Conservation (phyloP, 2,113 vertebrate species). For the Vulpes lagopus region DNA sequence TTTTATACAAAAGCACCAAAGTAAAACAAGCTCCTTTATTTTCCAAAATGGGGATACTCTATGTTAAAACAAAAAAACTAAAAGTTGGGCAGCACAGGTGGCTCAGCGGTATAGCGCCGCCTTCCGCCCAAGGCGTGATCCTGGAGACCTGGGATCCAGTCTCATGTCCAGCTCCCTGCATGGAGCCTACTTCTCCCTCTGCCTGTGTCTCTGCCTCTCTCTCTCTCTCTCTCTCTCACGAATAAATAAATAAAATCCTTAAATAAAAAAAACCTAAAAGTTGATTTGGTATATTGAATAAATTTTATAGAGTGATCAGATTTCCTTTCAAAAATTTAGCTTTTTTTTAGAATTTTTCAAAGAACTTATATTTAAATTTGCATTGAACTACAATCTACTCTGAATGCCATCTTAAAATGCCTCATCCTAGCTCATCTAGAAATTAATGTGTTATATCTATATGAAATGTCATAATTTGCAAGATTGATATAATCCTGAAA, state of each 20-base stretch:
- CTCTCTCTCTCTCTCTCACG: too few species aligned
- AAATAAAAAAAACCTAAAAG: background rate
- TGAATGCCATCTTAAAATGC: conserved; percentile 12
- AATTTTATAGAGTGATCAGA: background rate
- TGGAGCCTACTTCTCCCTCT: too few species aligned
- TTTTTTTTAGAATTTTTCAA: background rate
- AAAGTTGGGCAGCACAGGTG: background rate
- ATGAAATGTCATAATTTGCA: background rate
- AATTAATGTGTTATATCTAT: background rate
- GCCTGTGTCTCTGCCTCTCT: too few species aligned
- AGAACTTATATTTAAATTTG: conserved; percentile 50
- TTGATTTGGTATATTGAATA: background rate
- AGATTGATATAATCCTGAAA: background rate
- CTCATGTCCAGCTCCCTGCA: too few species aligned
- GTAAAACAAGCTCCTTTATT: background rate
- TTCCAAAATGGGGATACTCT: background rate
- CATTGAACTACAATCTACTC: background rate
- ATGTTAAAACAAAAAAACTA: background rate
- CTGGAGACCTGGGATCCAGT: too few species aligned
- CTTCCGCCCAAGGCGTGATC: too few species aligned
- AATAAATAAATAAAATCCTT: too few species aligned
- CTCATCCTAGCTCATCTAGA: background rate
- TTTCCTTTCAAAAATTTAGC: conserved; percentile 5
- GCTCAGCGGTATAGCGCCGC: too few species aligned
- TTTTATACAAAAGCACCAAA: conserved; percentile 49